These are phyloP conservation scores for Oryzias dopingdopingensis DNA, from an alignment of 2,797 vertebrate species.

Conservation along the genomic window DNA sequence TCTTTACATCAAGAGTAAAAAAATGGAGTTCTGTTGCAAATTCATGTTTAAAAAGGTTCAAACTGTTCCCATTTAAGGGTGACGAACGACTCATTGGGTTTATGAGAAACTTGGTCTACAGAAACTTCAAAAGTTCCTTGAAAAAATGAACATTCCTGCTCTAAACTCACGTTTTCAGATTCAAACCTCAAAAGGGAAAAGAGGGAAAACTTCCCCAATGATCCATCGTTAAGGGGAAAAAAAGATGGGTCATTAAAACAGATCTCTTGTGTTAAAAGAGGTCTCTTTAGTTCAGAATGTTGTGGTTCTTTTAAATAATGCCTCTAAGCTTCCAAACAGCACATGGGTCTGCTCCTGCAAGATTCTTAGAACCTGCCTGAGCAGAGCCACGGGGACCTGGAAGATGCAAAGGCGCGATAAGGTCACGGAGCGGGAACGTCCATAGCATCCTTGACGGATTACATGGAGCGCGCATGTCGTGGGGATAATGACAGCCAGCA, in stretches of 20 bases:
- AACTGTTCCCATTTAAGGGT: no score
- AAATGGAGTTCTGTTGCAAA: not conserved
- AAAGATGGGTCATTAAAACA: no score
- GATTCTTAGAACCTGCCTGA: constrained; percentile 15
- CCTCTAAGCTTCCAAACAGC: not conserved
- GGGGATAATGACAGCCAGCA: constrained; percentile 41
- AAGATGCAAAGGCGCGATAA: constrained; percentile 23
- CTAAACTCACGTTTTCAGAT: no score
- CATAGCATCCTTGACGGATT: constrained; percentile 7
- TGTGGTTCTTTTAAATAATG: constrained; percentile 14
- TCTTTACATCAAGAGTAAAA: constrained; percentile 1
- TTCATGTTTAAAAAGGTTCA: not conserved
- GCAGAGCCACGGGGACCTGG: constrained; percentile 10
- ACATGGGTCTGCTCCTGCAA: constrained; percentile 3
- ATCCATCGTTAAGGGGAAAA: no score
- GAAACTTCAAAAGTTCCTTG: no score
- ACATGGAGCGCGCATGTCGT: constrained; percentile 1
- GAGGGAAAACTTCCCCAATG: no score
- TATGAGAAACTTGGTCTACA: no score
- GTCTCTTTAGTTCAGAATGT: constrained; percentile 1
- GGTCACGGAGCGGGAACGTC: constrained; percentile 22
- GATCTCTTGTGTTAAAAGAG: not conserved
- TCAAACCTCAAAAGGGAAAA: no score
- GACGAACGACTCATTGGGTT: no score
- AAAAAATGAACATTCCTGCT: no score